Evolutionary conservation across 2,113 vertebrate species (phyloP).

Genomic region (Montifringilla adamsi): DNA sequence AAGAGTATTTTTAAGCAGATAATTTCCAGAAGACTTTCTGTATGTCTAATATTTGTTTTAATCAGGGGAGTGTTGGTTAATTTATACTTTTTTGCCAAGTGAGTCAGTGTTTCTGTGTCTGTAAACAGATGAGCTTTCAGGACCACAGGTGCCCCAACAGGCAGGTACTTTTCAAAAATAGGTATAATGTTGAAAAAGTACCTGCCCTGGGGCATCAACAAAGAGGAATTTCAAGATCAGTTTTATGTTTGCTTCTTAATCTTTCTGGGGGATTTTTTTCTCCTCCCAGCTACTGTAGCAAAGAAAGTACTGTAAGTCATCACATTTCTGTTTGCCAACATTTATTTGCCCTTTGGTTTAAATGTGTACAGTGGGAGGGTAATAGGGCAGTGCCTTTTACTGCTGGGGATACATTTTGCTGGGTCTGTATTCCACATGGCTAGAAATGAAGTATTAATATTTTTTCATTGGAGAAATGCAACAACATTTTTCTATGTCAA

Average conservation of each 20-base stretch:
- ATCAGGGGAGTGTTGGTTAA: slow-evolving; percentile 20
- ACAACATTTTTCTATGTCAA: slow-evolving; percentile 43
- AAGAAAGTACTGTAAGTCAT: slow-evolving; percentile 74
- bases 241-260: slow-evolving; percentile 76
- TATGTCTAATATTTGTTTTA: neutral
- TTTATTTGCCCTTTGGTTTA: slow-evolving; percentile 64
- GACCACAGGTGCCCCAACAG: neutral
- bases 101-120: slow-evolving; percentile 17
- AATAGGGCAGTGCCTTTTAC: slow-evolving; percentile 51
- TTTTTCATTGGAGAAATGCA: slow-evolving; percentile 45
- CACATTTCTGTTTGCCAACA: slow-evolving; percentile 67
- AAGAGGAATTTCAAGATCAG: slow-evolving; percentile 75
- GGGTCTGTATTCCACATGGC: slow-evolving; percentile 47
- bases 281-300: slow-evolving; percentile 65
- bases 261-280: slow-evolving; percentile 63
- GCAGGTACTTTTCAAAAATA: slow-evolving; percentile 59
- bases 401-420: slow-evolving; percentile 67
- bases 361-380: slow-evolving; percentile 10
- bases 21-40: neutral
- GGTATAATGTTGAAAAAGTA: slow-evolving; percentile 61
- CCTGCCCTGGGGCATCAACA: slow-evolving; percentile 68
- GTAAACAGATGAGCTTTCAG: neutral
- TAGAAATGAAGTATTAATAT: slow-evolving; percentile 56
- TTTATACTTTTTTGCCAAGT: slow-evolving; percentile 25
- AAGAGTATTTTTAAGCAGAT: neutral